Evolutionary conservation across 1,140 invertebrate species (phyloP).

Genomic region (Oedothorax gibbosus): DNA sequence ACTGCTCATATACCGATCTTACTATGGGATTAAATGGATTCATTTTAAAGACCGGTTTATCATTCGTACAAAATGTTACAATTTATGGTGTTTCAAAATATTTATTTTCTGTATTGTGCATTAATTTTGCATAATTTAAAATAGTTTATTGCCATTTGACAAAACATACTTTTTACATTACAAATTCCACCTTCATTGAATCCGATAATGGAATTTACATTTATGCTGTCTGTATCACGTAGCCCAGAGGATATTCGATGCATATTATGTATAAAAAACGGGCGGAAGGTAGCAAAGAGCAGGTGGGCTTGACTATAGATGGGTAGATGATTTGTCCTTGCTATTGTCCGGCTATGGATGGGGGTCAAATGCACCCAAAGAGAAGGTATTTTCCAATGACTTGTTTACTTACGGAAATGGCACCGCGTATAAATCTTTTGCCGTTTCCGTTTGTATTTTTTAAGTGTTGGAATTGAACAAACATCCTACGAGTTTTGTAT

Average conservation of each 20-base stretch:
- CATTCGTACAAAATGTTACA: too few species aligned
- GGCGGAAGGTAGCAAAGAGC: conserved; percentile 20
- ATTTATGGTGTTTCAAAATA: too few species aligned
- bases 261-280: background rate
- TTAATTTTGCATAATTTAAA: too few species aligned
- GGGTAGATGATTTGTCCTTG: conserved; percentile 46
- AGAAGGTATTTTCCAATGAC: background rate
- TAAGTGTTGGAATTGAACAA: too few species aligned
- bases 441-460: conserved; percentile 7
- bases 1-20: too few species aligned
- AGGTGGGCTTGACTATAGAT: conserved; percentile 33
- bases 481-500: too few species aligned
- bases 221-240: conserved; percentile 29
- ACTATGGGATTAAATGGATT: too few species aligned
- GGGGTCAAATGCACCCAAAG: conserved; percentile 5
- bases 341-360: conserved; percentile 9
- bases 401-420: conserved; percentile 7
- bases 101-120: too few species aligned
- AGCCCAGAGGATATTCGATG: conserved; percentile 1
- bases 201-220: background rate
- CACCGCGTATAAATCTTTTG: background rate
- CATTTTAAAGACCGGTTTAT: too few species aligned
- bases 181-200: too few species aligned
- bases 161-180: too few species aligned
- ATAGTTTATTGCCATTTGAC: too few species aligned